These are phyloP conservation scores for Zophobas morio DNA, from an alignment of 1,140 invertebrate species.

Conservation along the genomic window DNA sequence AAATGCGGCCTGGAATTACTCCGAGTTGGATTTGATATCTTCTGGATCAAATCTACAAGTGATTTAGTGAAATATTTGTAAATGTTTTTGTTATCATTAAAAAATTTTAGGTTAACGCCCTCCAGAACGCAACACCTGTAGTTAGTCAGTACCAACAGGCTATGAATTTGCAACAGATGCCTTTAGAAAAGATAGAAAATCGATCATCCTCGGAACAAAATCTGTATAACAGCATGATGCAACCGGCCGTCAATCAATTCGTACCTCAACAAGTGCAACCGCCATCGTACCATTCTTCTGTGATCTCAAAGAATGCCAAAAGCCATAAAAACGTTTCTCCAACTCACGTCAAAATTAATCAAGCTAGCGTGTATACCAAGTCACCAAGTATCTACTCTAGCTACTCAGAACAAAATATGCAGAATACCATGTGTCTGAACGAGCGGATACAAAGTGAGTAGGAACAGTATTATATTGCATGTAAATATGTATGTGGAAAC, in stretches of 20 bases:
- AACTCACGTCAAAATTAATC: conserved; percentile 44
- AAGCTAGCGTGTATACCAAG: conserved; percentile 48
- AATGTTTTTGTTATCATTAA: background rate
- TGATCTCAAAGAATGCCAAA: conserved; percentile 68
- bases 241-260: conserved; percentile 52
- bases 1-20: conserved; percentile 63
- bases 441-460: conserved; percentile 49
- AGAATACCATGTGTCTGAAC: conserved; percentile 45
- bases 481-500: too few relatives aligned
- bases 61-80: background rate
- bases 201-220: conserved; percentile 16
- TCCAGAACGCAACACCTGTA: conserved; percentile 12
- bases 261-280: conserved; percentile 50
- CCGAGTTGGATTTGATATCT: conserved; percentile 66
- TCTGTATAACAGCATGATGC: conserved; percentile 47
- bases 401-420: conserved; percentile 56
- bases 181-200: conserved; percentile 47
- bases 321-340: conserved; percentile 52
- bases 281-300: conserved; percentile 64
- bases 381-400: conserved; percentile 50
- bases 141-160: conserved; percentile 52
- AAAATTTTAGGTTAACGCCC: conserved; percentile 21
- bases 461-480: too few relatives aligned
- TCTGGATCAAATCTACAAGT: conserved; percentile 24
- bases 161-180: conserved; percentile 29